These are phyloP conservation scores for Lapara coniferarum DNA, from an alignment of 2,888 invertebrate genomes.

Conservation along the genomic window DNA sequence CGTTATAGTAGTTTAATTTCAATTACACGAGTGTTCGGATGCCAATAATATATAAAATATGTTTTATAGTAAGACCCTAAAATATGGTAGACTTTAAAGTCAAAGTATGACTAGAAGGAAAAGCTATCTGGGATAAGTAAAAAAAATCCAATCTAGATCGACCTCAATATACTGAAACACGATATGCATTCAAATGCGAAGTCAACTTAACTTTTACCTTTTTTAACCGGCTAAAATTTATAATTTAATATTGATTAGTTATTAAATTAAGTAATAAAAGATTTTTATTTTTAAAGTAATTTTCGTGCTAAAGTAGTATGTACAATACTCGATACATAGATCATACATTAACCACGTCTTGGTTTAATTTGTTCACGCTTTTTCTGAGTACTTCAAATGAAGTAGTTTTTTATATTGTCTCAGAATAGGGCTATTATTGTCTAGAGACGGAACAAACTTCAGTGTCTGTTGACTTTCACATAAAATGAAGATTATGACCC, in stretches of 20 bases:
- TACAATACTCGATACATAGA: background rate
- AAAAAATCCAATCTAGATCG: no score
- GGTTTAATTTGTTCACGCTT: constrained; percentile 35
- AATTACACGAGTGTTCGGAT: no score
- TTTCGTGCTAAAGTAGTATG: background rate
- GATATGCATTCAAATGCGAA: no score
- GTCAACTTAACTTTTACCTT: no score
- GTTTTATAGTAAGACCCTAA: no score
- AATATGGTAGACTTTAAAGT: no score
- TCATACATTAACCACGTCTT: background rate
- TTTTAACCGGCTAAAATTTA: background rate
- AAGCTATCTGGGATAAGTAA: no score
- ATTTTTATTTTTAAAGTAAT: background rate
- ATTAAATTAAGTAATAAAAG: background rate
- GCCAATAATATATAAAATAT: no score
- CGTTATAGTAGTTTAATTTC: no score
- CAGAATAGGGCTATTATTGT: constrained; percentile 56
- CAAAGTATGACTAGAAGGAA: no score
- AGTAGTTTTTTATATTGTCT: constrained; percentile 58
- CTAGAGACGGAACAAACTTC: constrained; percentile 38
- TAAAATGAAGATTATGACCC: constrained; percentile 15
- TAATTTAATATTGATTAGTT: background rate
- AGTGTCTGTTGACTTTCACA: constrained; percentile 15
- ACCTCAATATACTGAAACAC: no score
- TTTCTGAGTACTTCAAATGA: constrained; percentile 62